Base-by-base conservation (phyloP, 2,113 vertebrate genomes). In the Cavia aperea region DNA sequence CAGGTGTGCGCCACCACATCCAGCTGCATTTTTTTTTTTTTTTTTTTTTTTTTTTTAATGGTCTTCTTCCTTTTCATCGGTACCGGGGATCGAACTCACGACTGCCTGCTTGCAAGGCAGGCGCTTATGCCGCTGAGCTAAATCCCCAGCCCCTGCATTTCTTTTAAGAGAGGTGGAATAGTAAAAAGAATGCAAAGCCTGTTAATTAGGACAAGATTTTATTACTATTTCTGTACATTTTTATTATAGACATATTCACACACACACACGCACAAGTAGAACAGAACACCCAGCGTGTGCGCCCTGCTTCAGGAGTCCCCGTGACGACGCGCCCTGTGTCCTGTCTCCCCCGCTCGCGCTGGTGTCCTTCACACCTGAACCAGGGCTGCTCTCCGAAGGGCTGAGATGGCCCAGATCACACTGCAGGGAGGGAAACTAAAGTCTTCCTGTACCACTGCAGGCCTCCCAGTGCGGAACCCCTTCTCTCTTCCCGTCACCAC, bases 241-340 rank as follows among this genome's bases (percentile, higher is more conserved):
- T 72, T 93, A 46, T 83, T 54, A 23, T 1, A 12, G 33, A 75
- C 21, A 51, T 63, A 31, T 56, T 62, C 49, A 54, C 13, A 56
- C 31, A n/a, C 26, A 31, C 3, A 16, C 14, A 31, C 3, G 13
- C 14, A 81, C 33, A 81, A 81, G n/a, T 84, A 24, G 85, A 33
- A n/a, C 5, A 18, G 14, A n/a, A 4, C 31, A 39, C 19, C n/a
- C 33, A 33, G 21, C 10, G 51, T 1, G 0, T 10, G 15, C 24
- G 23, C 29, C 72, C 12, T 10, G 5, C 73, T 58, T 11, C 51
- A 66, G n/a, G 33, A 58, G 8, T 31, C 21, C 65, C 60, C 24
- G 18, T 15, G 19, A 6, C 15, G 49, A 16, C 11, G 39, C 11
- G 31, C 49, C 63, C 36, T 83, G 26, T 11, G 56, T 70, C 26